Percentiles rank a stretch among this genome's conserved stretches.
These are phyloP conservation scores for Mus minutoides DNA, from an alignment of 2,797 vertebrate species.

Conservation along the genomic window DNA sequence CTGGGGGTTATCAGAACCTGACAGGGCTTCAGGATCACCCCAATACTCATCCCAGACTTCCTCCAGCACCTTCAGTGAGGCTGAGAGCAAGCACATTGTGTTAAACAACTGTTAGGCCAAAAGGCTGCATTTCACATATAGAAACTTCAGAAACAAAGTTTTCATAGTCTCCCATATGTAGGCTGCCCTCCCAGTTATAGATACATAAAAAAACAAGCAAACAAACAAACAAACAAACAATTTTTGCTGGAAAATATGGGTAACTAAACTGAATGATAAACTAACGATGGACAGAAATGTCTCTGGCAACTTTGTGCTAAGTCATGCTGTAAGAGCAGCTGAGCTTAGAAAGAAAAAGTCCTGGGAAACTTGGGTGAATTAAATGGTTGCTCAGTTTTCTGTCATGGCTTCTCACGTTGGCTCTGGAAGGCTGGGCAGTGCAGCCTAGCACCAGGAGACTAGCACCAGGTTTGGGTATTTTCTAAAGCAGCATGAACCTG, in stretches of 20 bases:
- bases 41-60: neutral
- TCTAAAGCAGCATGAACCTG: neutral
- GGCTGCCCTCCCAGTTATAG: neutral
- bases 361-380: neutral
- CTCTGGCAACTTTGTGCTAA: neutral
- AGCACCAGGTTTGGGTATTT: neutral
- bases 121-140: neutral
- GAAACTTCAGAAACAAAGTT: slow-evolving; percentile 19
- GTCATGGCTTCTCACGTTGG: neutral
- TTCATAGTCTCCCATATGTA: neutral
- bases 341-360: slow-evolving; percentile 37
- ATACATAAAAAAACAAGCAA: neutral
- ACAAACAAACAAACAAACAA: neutral
- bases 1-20: neutral
- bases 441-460: neutral
- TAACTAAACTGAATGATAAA: slow-evolving; percentile 24
- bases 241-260: neutral
- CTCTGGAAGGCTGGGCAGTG: neutral
- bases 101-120: neutral
- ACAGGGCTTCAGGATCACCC: neutral
- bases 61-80: slow-evolving; percentile 3
- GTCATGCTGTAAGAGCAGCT: slow-evolving; percentile 14
- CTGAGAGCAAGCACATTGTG: neutral
- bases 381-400: neutral
- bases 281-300: neutral